Evolutionary conservation across 2,888 invertebrate genomes (phyloP).

Genomic region (Meteorus cinctellus): DNA sequence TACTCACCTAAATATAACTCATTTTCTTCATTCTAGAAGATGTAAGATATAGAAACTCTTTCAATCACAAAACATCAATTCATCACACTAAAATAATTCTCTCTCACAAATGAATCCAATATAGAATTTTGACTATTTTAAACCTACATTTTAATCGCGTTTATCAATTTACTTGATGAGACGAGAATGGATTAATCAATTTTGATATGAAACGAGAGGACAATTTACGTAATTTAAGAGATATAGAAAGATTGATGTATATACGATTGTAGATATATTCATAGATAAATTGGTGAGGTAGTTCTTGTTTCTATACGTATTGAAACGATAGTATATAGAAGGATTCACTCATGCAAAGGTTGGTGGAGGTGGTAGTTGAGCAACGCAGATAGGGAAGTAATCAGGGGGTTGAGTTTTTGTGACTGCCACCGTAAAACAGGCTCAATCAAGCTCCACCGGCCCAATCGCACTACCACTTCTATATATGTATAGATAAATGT

Average conservation of each 20-base stretch:
- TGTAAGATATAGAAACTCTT: no score
- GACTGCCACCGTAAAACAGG: conserved; percentile 61
- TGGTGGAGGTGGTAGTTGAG: neutral
- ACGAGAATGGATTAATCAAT: conserved; percentile 54
- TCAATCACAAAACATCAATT: no score
- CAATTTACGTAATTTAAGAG: conserved; percentile 46
- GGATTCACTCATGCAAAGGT: neutral
- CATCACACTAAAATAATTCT: no score
- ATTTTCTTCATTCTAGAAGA: no score
- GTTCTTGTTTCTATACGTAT: neutral
- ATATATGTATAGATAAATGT: neutral
- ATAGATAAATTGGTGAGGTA: neutral
- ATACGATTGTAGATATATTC: neutral
- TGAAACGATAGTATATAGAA: neutral
- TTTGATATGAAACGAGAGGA: conserved; percentile 58
- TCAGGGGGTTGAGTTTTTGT: conserved; percentile 61
- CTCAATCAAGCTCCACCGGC: conserved; percentile 58
- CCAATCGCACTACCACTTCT: neutral
- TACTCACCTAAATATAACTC: no score
- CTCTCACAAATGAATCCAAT: no score
- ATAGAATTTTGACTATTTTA: no score
- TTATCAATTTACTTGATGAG: neutral
- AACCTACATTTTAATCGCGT: no score
- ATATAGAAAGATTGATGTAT: neutral
- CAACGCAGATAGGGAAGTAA: conserved; percentile 60